Conservation (phyloP, 2,113 vertebrate genomes). For the Lontra canadensis region DNA sequence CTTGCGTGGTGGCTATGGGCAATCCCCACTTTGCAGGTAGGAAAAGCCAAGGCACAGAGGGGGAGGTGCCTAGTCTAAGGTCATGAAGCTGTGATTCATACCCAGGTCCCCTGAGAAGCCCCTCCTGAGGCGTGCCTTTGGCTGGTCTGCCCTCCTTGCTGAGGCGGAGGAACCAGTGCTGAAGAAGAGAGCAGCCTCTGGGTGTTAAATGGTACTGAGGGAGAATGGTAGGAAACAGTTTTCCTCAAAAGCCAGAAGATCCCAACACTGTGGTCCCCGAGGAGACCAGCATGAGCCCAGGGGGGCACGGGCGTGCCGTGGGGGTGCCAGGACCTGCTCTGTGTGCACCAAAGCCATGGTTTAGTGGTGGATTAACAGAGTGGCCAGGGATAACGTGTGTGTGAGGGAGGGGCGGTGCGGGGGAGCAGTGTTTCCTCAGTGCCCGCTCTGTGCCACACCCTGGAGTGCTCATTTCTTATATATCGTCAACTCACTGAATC, state of each 20-base stretch:
- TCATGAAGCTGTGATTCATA: not conserved
- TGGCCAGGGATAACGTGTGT: fast-evolving
- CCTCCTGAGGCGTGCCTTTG: not conserved
- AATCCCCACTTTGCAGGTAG: not conserved
- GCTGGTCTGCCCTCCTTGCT: not conserved
- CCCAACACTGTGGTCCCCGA: not conserved
- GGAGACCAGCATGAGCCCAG: not conserved
- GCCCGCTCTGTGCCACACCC: not conserved
- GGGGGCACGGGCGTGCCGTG: fast-evolving
- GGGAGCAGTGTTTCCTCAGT: not conserved
- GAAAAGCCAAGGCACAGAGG: not conserved
- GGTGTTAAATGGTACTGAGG: not conserved
- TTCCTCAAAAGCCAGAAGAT: not conserved
- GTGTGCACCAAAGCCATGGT: not conserved
- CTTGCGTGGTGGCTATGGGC: not conserved
- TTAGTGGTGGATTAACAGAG: not conserved
- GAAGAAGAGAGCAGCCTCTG: not conserved
- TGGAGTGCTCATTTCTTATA: not conserved
- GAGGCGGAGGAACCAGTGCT: not conserved
- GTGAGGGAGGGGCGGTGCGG: fast-evolving
- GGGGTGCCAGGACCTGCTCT: not conserved
- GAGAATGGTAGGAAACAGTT: not conserved
- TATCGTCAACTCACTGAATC: not conserved
- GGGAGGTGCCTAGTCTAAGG: not conserved
- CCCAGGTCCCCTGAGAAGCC: not conserved